Evolutionary conservation across 2,888 invertebrate genomes (phyloP).

Genomic region (Tubulanus polymorphus): DNA sequence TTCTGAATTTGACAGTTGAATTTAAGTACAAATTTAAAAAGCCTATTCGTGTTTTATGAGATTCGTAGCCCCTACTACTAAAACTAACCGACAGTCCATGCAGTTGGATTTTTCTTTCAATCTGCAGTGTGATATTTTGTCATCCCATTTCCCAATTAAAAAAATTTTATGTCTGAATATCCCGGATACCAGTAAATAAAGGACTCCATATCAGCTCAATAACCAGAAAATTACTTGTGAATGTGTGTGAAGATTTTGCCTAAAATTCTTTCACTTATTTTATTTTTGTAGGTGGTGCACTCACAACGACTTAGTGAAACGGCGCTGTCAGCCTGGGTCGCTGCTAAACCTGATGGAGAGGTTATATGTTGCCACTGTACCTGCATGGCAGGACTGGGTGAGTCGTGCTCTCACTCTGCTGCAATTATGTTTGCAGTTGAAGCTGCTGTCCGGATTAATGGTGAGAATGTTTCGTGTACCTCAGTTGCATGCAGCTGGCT

Average conservation of each 20-base stretch:
- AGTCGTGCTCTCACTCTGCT: constrained; percentile 24
- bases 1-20: not conserved
- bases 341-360: constrained; percentile 1
- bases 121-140: too few species aligned
- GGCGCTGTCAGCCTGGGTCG: constrained; percentile 6
- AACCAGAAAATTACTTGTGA: not conserved
- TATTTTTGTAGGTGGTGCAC: constrained; percentile 3
- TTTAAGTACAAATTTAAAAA: not conserved
- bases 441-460: constrained; percentile 16
- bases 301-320: constrained; percentile 7
- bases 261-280: not conserved
- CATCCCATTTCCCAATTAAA: too few species aligned
- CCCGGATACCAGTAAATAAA: not conserved
- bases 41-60: not conserved
- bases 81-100: too few species aligned
- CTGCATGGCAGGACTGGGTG: constrained; percentile 26
- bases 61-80: too few species aligned
- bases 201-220: not conserved
- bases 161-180: not conserved
- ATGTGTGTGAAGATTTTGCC: not conserved
- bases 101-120: too few species aligned
- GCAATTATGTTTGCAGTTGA: constrained; percentile 22
- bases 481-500: not conserved
- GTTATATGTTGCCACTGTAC: constrained; percentile 18
- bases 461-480: not conserved